Conservation (phyloP, 2,797 vertebrate genomes). For the Chelmon rostratus region DNA sequence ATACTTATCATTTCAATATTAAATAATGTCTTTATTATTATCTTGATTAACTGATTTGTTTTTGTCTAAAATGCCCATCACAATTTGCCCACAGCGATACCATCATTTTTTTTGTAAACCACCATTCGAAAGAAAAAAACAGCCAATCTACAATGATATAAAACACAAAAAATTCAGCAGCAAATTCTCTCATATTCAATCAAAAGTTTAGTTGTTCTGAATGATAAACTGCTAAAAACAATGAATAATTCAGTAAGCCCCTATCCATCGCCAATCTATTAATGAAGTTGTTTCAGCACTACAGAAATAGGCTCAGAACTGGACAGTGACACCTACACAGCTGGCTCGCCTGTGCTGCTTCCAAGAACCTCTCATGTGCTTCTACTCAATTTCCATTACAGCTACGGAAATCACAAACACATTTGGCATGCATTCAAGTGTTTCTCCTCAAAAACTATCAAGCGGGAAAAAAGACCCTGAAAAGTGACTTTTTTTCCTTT, state of each 20-base stretch:
- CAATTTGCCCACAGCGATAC: background rate
- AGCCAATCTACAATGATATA: background rate
- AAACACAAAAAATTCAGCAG: background rate
- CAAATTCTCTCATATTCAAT: background rate
- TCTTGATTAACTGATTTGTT: background rate
- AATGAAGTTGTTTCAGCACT: slow-evolving; percentile 4
- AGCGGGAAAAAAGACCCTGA: slow-evolving; percentile 25
- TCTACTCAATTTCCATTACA: slow-evolving; percentile 37
- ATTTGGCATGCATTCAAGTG: slow-evolving; percentile 44
- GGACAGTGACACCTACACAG: background rate
- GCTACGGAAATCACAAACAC: slow-evolving; percentile 20
- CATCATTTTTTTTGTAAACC: background rate
- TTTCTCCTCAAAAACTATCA: slow-evolving; percentile 42
- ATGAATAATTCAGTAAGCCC: background rate
- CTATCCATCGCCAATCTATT: background rate
- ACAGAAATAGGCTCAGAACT: background rate
- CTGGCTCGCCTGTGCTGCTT: slow-evolving; percentile 36
- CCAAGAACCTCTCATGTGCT: slow-evolving; percentile 15
- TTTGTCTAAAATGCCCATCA: background rate
- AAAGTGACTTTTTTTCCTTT: slow-evolving; percentile 7
- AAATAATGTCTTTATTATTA: background rate
- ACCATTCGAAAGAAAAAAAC: background rate
- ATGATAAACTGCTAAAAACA: slow-evolving; percentile 1
- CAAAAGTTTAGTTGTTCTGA: background rate
- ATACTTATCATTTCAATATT: background rate